These are phyloP conservation scores for Mystacornis crossleyi DNA, from an alignment of 2,113 vertebrate species.

Conservation along the genomic window DNA sequence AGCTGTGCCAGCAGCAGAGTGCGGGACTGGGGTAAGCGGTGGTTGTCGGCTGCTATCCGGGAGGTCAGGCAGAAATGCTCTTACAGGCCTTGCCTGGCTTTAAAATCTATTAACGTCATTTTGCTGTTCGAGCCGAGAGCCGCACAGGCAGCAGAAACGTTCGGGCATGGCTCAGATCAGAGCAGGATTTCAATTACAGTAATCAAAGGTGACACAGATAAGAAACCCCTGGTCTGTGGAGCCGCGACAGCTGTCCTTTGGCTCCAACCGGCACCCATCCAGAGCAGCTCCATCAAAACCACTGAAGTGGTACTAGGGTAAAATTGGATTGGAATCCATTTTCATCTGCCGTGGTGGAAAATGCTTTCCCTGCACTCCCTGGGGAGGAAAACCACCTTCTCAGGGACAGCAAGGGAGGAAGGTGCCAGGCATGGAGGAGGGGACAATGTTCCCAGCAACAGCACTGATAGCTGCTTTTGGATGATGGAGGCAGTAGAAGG, in stretches of 20 bases:
- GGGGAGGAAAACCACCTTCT: constrained; percentile 5
- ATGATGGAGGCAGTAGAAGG: not conserved
- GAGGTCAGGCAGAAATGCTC: constrained; percentile 43
- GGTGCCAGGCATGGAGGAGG: not conserved
- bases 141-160: constrained; percentile 5
- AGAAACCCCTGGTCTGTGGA: constrained; percentile 54
- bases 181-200: constrained; percentile 65
- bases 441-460: not conserved
- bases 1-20: not conserved
- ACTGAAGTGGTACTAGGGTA: constrained; percentile 47
- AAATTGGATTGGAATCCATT: constrained; percentile 64
- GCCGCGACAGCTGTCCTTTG: constrained; percentile 46
- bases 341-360: not conserved
- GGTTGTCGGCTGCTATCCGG: not conserved
- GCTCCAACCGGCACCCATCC: constrained; percentile 48
- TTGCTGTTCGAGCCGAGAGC: not conserved
- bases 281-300: constrained; percentile 57
- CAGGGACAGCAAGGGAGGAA: not conserved
- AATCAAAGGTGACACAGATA: constrained; percentile 68
- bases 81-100: constrained; percentile 9
- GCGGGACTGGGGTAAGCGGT: not conserved
- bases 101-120: constrained; percentile 52
- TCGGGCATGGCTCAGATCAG: constrained; percentile 32
- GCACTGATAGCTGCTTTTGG: not conserved
- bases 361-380: not conserved